phyloP scores from a whole-genome alignment of 2,113 vertebrate genomes.

The Poeciliopsis occidentalis region DNA sequence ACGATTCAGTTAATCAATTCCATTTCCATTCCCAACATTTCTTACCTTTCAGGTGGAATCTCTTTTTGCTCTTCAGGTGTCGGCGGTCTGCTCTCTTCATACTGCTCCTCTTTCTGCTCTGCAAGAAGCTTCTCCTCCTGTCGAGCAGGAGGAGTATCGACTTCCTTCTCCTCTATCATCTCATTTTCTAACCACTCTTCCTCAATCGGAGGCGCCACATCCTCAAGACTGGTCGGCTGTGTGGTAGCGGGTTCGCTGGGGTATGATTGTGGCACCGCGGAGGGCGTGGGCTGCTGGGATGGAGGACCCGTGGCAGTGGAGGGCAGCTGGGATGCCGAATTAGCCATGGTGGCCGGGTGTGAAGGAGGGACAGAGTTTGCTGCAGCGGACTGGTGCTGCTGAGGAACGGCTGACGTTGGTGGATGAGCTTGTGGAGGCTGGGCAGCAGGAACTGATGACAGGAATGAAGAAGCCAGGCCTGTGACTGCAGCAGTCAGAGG shows the following conservation, averaged over 20 bases:
- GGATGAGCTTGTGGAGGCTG: constrained; percentile 69
- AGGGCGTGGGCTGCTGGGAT: constrained; percentile 45
- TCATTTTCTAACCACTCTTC: constrained; percentile 67
- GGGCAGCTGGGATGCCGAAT: constrained; percentile 50
- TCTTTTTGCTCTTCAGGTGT: constrained; percentile 74
- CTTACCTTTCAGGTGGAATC: constrained; percentile 67
- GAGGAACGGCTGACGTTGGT: constrained; percentile 45
- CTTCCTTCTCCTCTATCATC: constrained; percentile 49
- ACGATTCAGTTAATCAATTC: constrained; percentile 7
- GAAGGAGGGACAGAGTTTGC: constrained; percentile 51
- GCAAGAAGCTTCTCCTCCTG: constrained; percentile 47
- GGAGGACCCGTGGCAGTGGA: constrained; percentile 27
- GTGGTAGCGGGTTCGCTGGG: constrained; percentile 20
- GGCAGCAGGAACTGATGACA: constrained; percentile 65
- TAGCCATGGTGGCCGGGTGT: constrained; percentile 58
- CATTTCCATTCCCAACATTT: constrained; percentile 4
- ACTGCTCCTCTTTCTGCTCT: constrained; percentile 60
- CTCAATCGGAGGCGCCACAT: constrained; percentile 51
- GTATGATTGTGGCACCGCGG: constrained; percentile 45
- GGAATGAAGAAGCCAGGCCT: constrained; percentile 72
- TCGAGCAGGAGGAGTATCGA: constrained; percentile 31
- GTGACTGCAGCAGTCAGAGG: constrained; percentile 78
- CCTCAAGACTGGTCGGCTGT: constrained; percentile 42
- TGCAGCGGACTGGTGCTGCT: constrained; percentile 50
- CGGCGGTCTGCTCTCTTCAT: constrained; percentile 49